A percentile compares a stretch with the other conserved stretches of the same genome.
Conservation (phyloP, 2,113 vertebrate species). For the Pungitius pungitius region DNA sequence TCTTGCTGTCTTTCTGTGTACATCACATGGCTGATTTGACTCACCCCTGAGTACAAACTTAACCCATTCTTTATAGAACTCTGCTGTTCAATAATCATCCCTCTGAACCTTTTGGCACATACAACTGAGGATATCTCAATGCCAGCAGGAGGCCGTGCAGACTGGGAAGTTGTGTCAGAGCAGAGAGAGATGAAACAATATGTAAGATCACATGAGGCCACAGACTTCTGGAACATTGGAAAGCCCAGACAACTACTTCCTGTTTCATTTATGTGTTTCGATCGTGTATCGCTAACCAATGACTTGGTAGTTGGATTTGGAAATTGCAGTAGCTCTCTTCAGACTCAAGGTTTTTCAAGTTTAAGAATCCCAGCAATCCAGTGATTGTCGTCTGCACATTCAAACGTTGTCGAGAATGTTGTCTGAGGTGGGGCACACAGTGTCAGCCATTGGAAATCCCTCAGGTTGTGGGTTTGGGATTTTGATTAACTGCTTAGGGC, state of each 20-base stretch:
- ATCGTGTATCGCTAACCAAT: not conserved
- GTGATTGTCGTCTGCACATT: not conserved
- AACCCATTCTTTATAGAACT: not conserved
- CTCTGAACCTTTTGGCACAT: conserved; percentile 10
- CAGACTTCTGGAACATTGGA: not conserved
- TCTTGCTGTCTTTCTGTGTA: not conserved
- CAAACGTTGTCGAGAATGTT: too few relatives aligned
- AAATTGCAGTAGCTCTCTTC: not conserved
- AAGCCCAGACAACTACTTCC: not conserved
- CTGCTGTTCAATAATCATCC: not conserved
- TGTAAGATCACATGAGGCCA: conserved; percentile 24
- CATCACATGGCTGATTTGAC: conserved; percentile 3
- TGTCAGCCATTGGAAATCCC: not conserved
- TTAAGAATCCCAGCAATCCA: not conserved
- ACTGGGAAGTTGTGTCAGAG: conserved; percentile 19
- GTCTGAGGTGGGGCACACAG: not conserved
- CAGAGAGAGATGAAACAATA: conserved; percentile 18
- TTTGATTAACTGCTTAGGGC: not conserved
- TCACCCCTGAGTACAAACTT: not conserved
- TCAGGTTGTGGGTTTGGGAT: not conserved
- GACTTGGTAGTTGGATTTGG: not conserved
- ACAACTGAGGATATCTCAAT: conserved; percentile 26
- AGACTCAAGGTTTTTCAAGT: not conserved
- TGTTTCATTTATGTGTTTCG: not conserved
- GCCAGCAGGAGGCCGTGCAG: conserved; percentile 21